phyloP scores from a whole-genome alignment of 2,113 vertebrate genomes.

The Triplophysa rosa region DNA sequence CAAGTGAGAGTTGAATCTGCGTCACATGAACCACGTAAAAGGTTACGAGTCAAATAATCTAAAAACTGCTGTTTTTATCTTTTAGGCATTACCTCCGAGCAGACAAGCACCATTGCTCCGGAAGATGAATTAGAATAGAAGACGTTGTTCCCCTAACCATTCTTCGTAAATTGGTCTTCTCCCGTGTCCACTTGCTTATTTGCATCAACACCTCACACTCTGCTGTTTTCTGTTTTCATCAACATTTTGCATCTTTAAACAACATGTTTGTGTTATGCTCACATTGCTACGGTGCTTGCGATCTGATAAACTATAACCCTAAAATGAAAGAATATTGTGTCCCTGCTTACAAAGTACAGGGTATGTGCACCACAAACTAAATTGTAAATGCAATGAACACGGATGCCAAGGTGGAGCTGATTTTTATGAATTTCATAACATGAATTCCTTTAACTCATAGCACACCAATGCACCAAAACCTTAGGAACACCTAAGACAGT shows the following conservation, averaged over 20 bases:
- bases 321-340: constrained; percentile 32
- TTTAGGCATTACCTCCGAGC: constrained; percentile 74
- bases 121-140: constrained; percentile 72
- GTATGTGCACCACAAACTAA: constrained; percentile 39
- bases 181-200: constrained; percentile 61
- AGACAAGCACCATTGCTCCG: constrained; percentile 69
- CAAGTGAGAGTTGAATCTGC: constrained; percentile 64
- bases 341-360: not conserved
- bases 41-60: not conserved
- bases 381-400: constrained; percentile 37
- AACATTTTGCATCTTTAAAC: constrained; percentile 25
- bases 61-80: not conserved
- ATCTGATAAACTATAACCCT: constrained; percentile 39
- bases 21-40: too few relatives aligned
- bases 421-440: not conserved
- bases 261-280: constrained; percentile 39
- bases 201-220: constrained; percentile 64
- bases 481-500: not conserved
- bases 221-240: constrained; percentile 63
- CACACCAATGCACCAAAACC: not conserved
- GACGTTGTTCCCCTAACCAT: not conserved
- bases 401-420: constrained; percentile 11
- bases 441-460: not conserved
- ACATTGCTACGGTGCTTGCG: constrained; percentile 57
- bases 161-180: constrained; percentile 8